These are phyloP conservation scores for Hippopotamyrus pictus DNA, from an alignment of 2,797 vertebrate species.

Conservation along the genomic window DNA sequence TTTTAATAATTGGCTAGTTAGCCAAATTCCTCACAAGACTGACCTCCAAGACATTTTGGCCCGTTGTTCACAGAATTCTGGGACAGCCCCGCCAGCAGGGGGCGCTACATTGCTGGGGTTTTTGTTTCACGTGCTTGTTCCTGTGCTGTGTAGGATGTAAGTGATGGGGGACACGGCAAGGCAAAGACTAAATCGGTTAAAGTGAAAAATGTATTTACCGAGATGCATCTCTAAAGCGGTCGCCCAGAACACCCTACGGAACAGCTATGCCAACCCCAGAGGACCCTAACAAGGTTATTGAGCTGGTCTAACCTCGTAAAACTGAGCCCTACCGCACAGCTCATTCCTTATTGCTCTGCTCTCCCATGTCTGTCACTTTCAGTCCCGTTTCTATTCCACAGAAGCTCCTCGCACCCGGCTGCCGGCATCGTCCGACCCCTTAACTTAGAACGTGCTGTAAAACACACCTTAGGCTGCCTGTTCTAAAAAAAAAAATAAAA, in stretches of 20 bases:
- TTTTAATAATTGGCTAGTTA: neutral
- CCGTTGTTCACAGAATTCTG: neutral
- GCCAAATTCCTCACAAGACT: neutral
- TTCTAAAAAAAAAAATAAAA: no score
- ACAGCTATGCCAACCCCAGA: slow-evolving; percentile 41
- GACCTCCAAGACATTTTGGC: neutral
- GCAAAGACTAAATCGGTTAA: slow-evolving; percentile 65
- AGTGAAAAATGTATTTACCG: slow-evolving; percentile 46
- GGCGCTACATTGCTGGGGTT: neutral
- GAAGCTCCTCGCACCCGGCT: slow-evolving; percentile 39
- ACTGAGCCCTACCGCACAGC: slow-evolving; percentile 37
- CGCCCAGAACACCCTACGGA: slow-evolving; percentile 43
- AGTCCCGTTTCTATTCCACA: slow-evolving; percentile 42
- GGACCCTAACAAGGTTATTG: slow-evolving; percentile 57
- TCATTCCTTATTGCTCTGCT: slow-evolving; percentile 46
- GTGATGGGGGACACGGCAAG: slow-evolving; percentile 59
- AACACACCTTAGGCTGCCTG: neutral
- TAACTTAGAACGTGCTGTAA: neutral
- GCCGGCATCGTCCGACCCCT: slow-evolving; percentile 13
- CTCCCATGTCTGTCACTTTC: slow-evolving; percentile 43
- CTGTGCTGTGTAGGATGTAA: slow-evolving; percentile 48
- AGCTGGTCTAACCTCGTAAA: slow-evolving; percentile 54
- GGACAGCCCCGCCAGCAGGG: neutral
- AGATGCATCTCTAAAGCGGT: slow-evolving; percentile 44
- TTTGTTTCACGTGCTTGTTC: neutral